A percentile compares a stretch with the other conserved stretches of the same genome.
Conservation (phyloP, 2,113 vertebrate species). For the Eurypyga helias region DNA sequence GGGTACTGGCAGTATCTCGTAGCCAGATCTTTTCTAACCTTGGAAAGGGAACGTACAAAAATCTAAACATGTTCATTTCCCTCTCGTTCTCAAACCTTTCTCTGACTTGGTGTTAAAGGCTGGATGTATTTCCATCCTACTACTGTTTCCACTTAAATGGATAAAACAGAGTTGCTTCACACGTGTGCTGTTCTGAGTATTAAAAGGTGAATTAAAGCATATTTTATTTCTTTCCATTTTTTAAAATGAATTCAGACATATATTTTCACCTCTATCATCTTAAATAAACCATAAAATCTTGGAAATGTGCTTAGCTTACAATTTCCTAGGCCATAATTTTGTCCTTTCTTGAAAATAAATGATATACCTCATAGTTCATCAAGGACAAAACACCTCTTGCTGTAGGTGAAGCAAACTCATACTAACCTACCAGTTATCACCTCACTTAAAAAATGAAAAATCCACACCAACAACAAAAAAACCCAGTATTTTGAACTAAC, state of each 20-base stretch:
- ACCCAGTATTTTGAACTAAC: neutral
- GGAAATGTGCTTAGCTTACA: neutral
- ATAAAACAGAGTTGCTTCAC: neutral
- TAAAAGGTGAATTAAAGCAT: neutral
- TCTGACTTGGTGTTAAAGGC: neutral
- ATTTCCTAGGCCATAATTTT: neutral
- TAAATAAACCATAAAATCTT: neutral
- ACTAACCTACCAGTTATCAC: neutral
- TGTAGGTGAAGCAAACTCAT: neutral
- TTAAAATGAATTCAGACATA: neutral
- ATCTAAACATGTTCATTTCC: neutral
- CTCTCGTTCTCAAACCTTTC: neutral
- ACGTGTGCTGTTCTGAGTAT: neutral
- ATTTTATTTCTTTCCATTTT: neutral
- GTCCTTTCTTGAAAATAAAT: neutral
- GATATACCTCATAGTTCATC: neutral
- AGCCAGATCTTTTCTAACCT: neutral
- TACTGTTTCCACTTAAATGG: neutral
- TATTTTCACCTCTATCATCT: neutral
- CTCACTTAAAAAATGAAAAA: neutral
- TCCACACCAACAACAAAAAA: neutral
- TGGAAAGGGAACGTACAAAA: neutral
- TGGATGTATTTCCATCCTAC: neutral
- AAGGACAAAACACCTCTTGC: neutral
- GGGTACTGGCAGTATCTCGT: neutral